Conservation (phyloP, 2,113 vertebrate genomes). For the Arothron firmamentum region DNA sequence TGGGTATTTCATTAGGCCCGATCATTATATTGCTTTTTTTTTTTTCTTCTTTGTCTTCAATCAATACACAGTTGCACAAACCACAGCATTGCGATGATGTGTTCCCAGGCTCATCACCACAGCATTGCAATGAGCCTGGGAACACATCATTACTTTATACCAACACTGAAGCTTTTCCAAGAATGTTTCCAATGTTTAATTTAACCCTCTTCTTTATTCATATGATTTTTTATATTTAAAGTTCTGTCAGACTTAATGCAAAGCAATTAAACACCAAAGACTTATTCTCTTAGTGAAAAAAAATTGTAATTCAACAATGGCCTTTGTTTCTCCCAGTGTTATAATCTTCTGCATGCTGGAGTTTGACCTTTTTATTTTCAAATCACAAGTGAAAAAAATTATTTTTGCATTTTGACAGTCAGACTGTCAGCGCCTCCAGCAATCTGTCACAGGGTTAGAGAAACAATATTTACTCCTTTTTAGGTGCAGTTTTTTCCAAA, state of each 20-base stretch:
- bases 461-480: not conserved
- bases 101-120: no score
- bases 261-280: no score
- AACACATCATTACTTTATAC: constrained; percentile 20
- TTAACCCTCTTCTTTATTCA: no score
- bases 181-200: no score
- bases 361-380: not conserved
- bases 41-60: constrained; percentile 39
- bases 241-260: no score
- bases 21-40: constrained; percentile 45
- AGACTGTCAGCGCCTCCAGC: not conserved
- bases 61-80: constrained; percentile 33
- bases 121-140: constrained; percentile 14
- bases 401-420: not conserved
- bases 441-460: not conserved
- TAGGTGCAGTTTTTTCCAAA: not conserved
- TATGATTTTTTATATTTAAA: no score
- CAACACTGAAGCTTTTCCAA: no score
- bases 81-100: constrained; percentile 14
- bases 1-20: constrained; percentile 31
- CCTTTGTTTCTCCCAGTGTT: not conserved
- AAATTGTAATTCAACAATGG: no score
- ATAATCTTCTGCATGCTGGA: not conserved
- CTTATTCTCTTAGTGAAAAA: no score
- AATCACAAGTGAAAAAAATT: not conserved